Conservation (phyloP, 2,113 vertebrate species). For the Syngnathus typhle region DNA sequence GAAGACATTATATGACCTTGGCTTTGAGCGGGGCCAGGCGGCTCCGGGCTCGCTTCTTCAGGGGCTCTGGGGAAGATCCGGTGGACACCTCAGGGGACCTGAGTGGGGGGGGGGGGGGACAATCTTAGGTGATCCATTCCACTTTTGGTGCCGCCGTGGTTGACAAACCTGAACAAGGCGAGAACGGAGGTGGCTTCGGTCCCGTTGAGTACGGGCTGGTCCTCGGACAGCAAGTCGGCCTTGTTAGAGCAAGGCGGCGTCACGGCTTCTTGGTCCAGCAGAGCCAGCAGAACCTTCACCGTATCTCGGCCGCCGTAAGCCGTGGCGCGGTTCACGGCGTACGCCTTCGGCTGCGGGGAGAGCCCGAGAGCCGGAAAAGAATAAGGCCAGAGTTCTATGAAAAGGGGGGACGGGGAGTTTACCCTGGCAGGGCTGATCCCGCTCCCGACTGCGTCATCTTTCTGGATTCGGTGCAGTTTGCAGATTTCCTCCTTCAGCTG, state of each 20-base stretch:
- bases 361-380: too few relatives aligned
- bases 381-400: not conserved
- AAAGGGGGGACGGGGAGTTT: constrained; percentile 43
- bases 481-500: constrained; percentile 81
- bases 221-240: constrained; percentile 76
- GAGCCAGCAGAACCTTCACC: constrained; percentile 76
- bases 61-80: constrained; percentile 75
- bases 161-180: constrained; percentile 74
- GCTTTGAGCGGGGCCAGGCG: constrained; percentile 65
- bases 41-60: constrained; percentile 74
- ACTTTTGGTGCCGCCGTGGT: too few relatives aligned
- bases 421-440: constrained; percentile 89
- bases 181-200: constrained; percentile 66
- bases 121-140: not conserved
- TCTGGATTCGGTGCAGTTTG: constrained; percentile 72
- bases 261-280: constrained; percentile 86
- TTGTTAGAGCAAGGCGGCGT: constrained; percentile 75
- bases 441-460: constrained; percentile 48
- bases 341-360: constrained; percentile 77
- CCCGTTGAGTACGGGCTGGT: constrained; percentile 60
- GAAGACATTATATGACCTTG: constrained; percentile 77
- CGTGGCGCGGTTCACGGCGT: constrained; percentile 86
- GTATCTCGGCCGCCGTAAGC: constrained; percentile 83
- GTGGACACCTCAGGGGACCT: constrained; percentile 79
- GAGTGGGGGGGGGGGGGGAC: not conserved